These are phyloP conservation scores for Papilio gigon DNA, from an alignment of 2,888 invertebrate species.

Conservation along the genomic window DNA sequence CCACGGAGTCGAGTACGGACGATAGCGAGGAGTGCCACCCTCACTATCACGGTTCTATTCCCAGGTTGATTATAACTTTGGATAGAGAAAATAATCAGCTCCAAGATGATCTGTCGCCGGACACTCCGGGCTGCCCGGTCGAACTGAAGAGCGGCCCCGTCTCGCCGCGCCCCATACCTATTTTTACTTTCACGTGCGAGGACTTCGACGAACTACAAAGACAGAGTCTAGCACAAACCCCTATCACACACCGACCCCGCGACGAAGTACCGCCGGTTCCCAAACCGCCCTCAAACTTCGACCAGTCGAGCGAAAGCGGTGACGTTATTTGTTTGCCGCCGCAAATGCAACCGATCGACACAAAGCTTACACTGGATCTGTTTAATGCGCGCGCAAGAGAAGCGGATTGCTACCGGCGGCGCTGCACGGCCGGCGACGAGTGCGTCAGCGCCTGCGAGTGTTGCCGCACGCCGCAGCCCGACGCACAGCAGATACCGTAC, in stretches of 20 bases:
- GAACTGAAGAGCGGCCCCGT: slow-evolving; percentile 55
- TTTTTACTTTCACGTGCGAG: slow-evolving; percentile 76
- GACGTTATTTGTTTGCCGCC: slow-evolving; percentile 67
- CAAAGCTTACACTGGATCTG: slow-evolving; percentile 69
- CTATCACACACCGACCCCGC: slow-evolving; percentile 52
- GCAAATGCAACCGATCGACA: slow-evolving; percentile 72
- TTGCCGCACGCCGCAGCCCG: slow-evolving; percentile 75
- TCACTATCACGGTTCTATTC: slow-evolving; percentile 73
- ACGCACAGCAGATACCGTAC: slow-evolving; percentile 70
- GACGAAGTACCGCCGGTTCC: slow-evolving; percentile 61
- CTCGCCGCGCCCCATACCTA: slow-evolving; percentile 64
- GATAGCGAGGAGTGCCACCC: slow-evolving; percentile 69
- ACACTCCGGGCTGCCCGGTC: slow-evolving; percentile 69
- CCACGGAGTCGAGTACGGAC: slow-evolving; percentile 74
- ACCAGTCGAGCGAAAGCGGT: slow-evolving; percentile 65
- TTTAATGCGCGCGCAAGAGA: slow-evolving; percentile 59
- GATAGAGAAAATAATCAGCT: slow-evolving; percentile 72
- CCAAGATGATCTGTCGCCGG: slow-evolving; percentile 69
- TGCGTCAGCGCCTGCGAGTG: slow-evolving; percentile 77
- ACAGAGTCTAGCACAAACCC: slow-evolving; percentile 50
- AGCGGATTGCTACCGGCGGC: slow-evolving; percentile 57
- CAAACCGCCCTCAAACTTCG: slow-evolving; percentile 59
- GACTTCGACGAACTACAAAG: slow-evolving; percentile 67
- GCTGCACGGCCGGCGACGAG: slow-evolving; percentile 70
- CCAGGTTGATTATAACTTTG: slow-evolving; percentile 71